Evolutionary conservation across 2,113 vertebrate genomes (phyloP).

Genomic region (Rhombomys opimus): DNA sequence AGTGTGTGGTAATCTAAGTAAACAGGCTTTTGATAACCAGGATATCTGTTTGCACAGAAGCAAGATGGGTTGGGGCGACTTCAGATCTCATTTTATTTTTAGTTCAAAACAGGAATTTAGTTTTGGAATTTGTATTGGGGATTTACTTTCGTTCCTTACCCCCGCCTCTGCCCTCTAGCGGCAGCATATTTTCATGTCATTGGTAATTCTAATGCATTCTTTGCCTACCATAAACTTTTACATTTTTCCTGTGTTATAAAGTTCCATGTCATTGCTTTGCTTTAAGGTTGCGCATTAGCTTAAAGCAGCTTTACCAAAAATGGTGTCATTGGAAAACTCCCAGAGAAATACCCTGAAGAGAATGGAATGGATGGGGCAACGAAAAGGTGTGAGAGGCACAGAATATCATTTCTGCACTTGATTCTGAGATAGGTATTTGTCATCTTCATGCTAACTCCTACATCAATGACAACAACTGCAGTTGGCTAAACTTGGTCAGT

Average conservation of each 20-base stretch:
- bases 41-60: conserved; percentile 55
- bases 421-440: background rate
- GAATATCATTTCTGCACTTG: background rate
- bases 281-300: background rate
- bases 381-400: background rate
- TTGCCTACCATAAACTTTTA: background rate
- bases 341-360: background rate
- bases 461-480: background rate
- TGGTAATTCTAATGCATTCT: background rate
- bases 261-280: background rate
- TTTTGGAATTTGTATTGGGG: conserved; percentile 30
- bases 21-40: conserved; percentile 65
- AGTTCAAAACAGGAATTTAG: conserved; percentile 41
- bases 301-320: conserved; percentile 11
- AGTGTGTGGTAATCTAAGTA: conserved; percentile 41
- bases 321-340: conserved; percentile 47
- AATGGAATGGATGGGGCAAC: background rate
- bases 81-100: conserved; percentile 58
- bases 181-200: background rate
- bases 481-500: background rate
- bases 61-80: background rate
- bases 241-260: conserved; percentile 1
- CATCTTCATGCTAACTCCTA: background rate
- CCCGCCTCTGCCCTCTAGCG: conserved; percentile 78
- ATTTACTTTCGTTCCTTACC: background rate